phyloP scores from a whole-genome alignment of 2,797 vertebrate species.

The Lateolabrax maculatus region DNA sequence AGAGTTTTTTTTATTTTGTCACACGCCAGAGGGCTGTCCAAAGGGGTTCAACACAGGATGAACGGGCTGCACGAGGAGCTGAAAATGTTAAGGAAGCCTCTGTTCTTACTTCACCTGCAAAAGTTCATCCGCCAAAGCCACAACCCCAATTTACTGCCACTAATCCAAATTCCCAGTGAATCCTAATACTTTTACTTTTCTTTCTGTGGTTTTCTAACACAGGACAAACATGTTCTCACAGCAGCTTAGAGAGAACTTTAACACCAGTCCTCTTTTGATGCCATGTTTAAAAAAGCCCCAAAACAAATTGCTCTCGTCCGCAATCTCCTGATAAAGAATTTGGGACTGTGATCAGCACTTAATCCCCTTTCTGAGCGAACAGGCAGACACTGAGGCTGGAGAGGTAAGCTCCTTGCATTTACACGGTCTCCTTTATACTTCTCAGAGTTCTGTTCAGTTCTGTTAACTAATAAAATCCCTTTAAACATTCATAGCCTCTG shows the following conservation, averaged over 20 bases:
- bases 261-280: slow-evolving; percentile 64
- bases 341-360: slow-evolving; percentile 66
- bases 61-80: not conserved
- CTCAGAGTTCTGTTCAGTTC: slow-evolving; percentile 54
- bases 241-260: slow-evolving; percentile 64
- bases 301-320: slow-evolving; percentile 76
- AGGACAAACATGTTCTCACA: slow-evolving; percentile 71
- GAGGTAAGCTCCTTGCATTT: slow-evolving; percentile 78
- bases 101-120: slow-evolving; percentile 33
- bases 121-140: slow-evolving; percentile 26
- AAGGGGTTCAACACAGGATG: not conserved
- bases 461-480: slow-evolving; percentile 78
- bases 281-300: slow-evolving; percentile 64
- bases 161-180: slow-evolving; percentile 54
- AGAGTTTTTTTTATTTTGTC: slow-evolving; percentile 15
- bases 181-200: slow-evolving; percentile 37
- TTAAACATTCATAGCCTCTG: slow-evolving; percentile 69
- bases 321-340: slow-evolving; percentile 79
- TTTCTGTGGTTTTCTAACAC: slow-evolving; percentile 27
- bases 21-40: not conserved
- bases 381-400: slow-evolving; percentile 66
- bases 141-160: slow-evolving; percentile 30
- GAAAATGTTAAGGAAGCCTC: slow-evolving; percentile 24
- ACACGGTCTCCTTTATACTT: slow-evolving; percentile 68
- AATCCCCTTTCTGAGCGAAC: slow-evolving; percentile 78